Base-by-base conservation (phyloP, 35 echinoderm and acorn worm genomes). In the Chiridota heheva region DNA sequence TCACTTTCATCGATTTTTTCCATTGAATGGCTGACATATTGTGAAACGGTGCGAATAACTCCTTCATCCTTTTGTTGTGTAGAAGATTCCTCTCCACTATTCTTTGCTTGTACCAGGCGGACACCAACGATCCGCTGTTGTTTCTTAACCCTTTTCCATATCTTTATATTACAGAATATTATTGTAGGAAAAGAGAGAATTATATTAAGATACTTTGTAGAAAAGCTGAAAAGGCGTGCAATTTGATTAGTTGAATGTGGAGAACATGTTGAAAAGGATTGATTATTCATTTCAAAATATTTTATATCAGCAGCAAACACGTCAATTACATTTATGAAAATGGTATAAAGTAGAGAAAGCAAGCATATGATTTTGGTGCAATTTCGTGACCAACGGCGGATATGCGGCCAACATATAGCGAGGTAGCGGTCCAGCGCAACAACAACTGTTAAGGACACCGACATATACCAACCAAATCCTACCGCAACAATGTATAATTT, bases 401-500 rank as follows among this genome's bases (percentile, higher is more conserved):
- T 77, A 53, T 58, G 47, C 36, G 73, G 73, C 10, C 60, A 58
- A 38, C 28, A 28, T 20, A 77, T 53, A 6, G 73, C 48, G 55
- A 77, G 10, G 28, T 55, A 77, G 18, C 73, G 36, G 48, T 77
- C 73, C 7, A 77, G 24, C 12, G 47, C 73, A 36, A 77, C 59
- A 1, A 40, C 31, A 53, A 77, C 73, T 13, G 73, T 77, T 18
- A 77, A 3, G 10, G 5, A 77, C 16, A 77, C 46, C 3, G 73
- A 77, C 7, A 77, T 58, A 31, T 58, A 77, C 44, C 28, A 77
- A 37, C 47, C 73, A 2, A 77, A 33, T 5, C 47, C 55, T 12
- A 36, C 15, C 3, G 25, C 20, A 8, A 53, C 60, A 6, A 77
- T 58, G 24, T 36, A 77, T 40, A 60, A 8, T 15, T 77, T 77